Base-by-base conservation (phyloP, 2,888 invertebrate species). In the Hypolimnas misippus region DNA sequence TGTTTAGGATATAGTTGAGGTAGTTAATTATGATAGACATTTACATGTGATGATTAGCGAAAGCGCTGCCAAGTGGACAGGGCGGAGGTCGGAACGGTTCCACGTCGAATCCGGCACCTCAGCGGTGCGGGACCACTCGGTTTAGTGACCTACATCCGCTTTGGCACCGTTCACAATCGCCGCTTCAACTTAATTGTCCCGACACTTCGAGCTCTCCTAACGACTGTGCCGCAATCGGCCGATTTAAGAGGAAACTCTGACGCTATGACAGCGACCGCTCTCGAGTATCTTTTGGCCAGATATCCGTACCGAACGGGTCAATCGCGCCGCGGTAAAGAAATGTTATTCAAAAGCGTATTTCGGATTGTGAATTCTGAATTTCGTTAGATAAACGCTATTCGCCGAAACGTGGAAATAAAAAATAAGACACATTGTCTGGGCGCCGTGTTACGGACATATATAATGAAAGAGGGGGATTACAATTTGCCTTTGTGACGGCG, bases 121-220 rank as follows among this genome's bases (percentile, higher is more conserved):
- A 76, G 75, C 76, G 76, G 80, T 78, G 79, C 83, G 80, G 81
- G 87, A 86, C 89, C 89, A 88, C 89, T 87, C 81, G 73, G 83
- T 80, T 74, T 79, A 81, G 84, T 91, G 92, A 92, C 92, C 92
- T 91, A 92, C 81, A 89, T 91, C 87, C 87, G 89, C 88, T 88
- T 91, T 92, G 92, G 92, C 92, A 92, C 83, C 83, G 91, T 79
- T 87, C 87, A 87, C 91, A 89, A 90, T 91, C 90, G 78, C 86
- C 89, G 91, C 91, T 91, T 89, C 89, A 89, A 88, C 90, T 91
- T 92, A 92, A 92, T 92, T 92, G 90, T 92, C 83, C 85, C 88
- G 89, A 89, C 91, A 91, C 92, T 91, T 85, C 81, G 87, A 75
- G 82, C 86, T 83, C 83, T 87, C 87, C 87, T 92, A 92, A 91